Percentiles rank a stretch among this genome's conserved stretches.
phyloP scores from a whole-genome alignment of 2,888 invertebrate genomes.

The Ectropis crepuscularia region DNA sequence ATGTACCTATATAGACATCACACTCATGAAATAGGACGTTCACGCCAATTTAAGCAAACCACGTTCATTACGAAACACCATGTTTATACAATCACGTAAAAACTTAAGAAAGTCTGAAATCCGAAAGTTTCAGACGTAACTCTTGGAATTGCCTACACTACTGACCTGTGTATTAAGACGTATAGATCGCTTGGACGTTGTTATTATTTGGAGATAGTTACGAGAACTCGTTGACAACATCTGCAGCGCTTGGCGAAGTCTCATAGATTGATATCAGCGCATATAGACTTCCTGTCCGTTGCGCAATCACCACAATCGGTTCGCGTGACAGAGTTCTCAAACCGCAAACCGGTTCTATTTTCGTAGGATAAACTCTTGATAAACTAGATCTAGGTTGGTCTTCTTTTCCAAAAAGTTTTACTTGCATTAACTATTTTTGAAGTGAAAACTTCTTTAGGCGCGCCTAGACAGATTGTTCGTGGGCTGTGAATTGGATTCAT shows the following conservation, averaged over 20 bases:
- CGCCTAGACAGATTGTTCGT: too few relatives aligned
- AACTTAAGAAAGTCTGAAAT: too few relatives aligned
- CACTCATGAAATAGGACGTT: too few relatives aligned
- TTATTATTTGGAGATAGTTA: background rate
- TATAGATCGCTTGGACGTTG: background rate
- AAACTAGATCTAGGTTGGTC: conserved; percentile 29
- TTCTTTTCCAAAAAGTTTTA: conserved; percentile 20
- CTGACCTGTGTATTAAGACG: background rate
- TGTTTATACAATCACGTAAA: too few relatives aligned
- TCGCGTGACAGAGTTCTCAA: conserved; percentile 39
- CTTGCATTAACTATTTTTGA: background rate
- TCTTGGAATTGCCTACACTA: too few relatives aligned
- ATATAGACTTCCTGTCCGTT: conserved; percentile 32
- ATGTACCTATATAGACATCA: too few relatives aligned
- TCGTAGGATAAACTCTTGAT: conserved; percentile 32
- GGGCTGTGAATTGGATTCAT: too few relatives aligned
- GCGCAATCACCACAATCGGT: conserved; percentile 38
- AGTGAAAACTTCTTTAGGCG: too few relatives aligned
- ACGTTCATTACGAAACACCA: too few relatives aligned
- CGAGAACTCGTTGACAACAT: conserved; percentile 32
- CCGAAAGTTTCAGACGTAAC: too few relatives aligned
- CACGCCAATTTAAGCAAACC: too few relatives aligned
- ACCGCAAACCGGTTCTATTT: conserved; percentile 38
- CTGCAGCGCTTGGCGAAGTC: conserved; percentile 34
- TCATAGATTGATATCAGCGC: conserved; percentile 36